Evolutionary conservation across 1,140 invertebrate genomes (phyloP), one percentile per base, ranked within the genome.

Genomic region (Zaprionus lachaisei): DNA sequence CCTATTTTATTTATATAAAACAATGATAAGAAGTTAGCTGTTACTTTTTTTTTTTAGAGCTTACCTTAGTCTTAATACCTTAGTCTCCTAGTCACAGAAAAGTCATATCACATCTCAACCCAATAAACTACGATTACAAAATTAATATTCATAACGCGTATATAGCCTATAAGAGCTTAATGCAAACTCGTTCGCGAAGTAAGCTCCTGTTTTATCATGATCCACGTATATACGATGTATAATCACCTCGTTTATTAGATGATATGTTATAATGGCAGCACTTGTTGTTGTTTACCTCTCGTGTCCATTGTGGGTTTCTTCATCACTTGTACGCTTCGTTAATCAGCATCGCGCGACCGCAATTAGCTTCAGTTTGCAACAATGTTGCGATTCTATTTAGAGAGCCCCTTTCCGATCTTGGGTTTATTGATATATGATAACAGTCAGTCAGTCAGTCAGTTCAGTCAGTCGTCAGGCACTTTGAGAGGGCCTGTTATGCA

Each of bases 351-450:
- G 78, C 44, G 60, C 64, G 78, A 72, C 69, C 74, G 78, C 74
- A 80, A 77, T 72, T 73, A 77, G 72, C 67, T 70, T 57, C 73
- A 51, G 72, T 80, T 87, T 65, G 71, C 83, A 84, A 87, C 83
- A 81, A 68, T 79, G 83, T 89, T 80, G 84, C 68, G 69, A 49
- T 71, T 63, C 83, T 86, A 86, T 89, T 78, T 78, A 28, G 56
- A 80, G 72, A 41, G 56, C 17, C 15, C 31, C 5, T 28, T 28
- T 2, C 4, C 4, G n/a, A 31, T 41, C 57, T 54, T 12, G 34
- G 47, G 77, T 83, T 87, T 87, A 81, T 87, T 87, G 84, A 87
- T 89, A 89, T 89, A 69, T 84, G 83, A 87, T 87, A 89, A 89
- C 83, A 87, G 81, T 51, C n/a, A 47, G 47, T 51, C 20, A 11